Evolutionary conservation across 2,888 invertebrate genomes (phyloP).

Genomic region (Polydrusus pterygomalis): DNA sequence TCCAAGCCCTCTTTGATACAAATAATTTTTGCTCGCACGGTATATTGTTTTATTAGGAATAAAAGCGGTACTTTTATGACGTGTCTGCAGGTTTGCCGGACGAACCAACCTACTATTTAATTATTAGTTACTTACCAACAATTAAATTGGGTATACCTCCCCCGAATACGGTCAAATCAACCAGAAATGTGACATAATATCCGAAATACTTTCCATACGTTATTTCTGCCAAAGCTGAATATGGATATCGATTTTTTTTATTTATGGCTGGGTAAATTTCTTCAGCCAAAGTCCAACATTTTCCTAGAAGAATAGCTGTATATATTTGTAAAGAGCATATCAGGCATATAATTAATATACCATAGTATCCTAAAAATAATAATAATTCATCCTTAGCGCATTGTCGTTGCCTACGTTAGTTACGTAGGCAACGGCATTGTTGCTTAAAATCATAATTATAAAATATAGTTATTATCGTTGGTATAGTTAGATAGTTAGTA

Average conservation of each 20-base stretch:
- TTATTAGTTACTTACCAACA: conserved; percentile 75
- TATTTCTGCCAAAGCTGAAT: conserved; percentile 88
- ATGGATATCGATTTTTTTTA: conserved; percentile 80
- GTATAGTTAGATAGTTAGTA: no score
- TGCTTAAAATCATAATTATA: no score
- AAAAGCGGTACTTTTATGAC: no score
- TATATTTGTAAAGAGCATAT: conserved; percentile 85
- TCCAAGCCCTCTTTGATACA: no score
- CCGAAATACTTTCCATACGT: conserved; percentile 81
- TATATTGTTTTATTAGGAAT: no score
- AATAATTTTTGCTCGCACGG: no score
- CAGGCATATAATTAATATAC: conserved; percentile 79
- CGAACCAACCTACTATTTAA: no score
- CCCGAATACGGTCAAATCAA: conserved; percentile 85
- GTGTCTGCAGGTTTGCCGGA: no score
- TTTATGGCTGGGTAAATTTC: conserved; percentile 78
- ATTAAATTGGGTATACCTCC: conserved; percentile 87
- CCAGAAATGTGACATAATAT: conserved; percentile 79
- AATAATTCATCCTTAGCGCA: not conserved
- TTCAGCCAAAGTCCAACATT: conserved; percentile 88
- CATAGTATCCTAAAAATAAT: conserved; percentile 77
- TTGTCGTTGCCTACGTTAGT: no score
- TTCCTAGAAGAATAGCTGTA: conserved; percentile 86
- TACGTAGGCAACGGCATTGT: no score
- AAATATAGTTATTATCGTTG: no score